A percentile compares a stretch with the other conserved stretches of the same genome.
phyloP scores from a whole-genome alignment of 2,797 vertebrate species.

The Lemur catta region DNA sequence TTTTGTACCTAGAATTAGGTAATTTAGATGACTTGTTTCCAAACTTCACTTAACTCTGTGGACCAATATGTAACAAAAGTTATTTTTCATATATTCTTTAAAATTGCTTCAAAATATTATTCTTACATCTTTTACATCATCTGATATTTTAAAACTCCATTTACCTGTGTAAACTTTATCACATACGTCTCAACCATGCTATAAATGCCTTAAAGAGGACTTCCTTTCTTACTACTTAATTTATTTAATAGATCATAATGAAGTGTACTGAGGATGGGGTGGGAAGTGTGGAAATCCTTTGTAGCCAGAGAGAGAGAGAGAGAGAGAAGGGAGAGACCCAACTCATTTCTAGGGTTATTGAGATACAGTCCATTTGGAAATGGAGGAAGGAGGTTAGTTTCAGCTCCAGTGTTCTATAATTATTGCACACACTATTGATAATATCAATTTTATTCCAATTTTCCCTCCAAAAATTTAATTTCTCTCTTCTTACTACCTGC shows the following conservation, averaged over 20 bases:
- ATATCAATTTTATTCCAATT: slow-evolving; percentile 42
- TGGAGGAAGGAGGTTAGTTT: background rate
- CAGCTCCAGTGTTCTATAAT: slow-evolving; percentile 33
- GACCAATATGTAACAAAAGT: background rate
- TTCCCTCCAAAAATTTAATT: slow-evolving; percentile 30
- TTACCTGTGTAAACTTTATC: background rate
- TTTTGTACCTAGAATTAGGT: background rate
- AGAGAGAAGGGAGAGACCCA: background rate
- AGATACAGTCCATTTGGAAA: slow-evolving; percentile 36
- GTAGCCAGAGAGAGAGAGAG: background rate
- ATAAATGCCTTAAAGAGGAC: background rate
- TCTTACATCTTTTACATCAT: background rate
- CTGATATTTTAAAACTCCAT: slow-evolving; percentile 14
- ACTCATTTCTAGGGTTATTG: slow-evolving; percentile 15
- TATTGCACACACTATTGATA: slow-evolving; percentile 32
- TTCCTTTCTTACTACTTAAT: background rate
- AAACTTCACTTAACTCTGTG: background rate
- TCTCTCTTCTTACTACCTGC: background rate
- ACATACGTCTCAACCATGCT: background rate
- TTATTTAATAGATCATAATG: background rate
- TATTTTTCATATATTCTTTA: background rate
- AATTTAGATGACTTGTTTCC: slow-evolving; percentile 45
- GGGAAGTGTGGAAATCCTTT: background rate
- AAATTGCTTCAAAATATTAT: slow-evolving; percentile 33
- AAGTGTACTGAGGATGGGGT: background rate